Evolutionary conservation across 30 jellyfish, hydroid and myxozoan genomes (phyloP), one percentile per base, ranked within the genome.

Genomic region (Nemopilema nomurai): DNA sequence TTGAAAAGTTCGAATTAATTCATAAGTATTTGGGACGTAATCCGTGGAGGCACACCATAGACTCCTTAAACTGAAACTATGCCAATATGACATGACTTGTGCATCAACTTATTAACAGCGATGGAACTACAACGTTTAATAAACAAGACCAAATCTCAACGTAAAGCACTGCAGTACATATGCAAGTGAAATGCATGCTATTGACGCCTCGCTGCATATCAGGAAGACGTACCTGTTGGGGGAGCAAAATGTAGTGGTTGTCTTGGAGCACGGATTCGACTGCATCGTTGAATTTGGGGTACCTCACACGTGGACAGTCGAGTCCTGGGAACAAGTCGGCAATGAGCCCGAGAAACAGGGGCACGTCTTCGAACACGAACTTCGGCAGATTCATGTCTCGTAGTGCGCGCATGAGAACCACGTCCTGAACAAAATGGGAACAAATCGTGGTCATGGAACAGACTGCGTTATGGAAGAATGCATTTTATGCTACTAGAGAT

Each of bases 371-470:
- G 29, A 81, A 94, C 51, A 94, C 97, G 72, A 94, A 94, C 85
- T 94, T 94, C 30, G 99, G 99, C 51, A 94, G 96, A 77, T 94
- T 94, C 99, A 94, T 94, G 66, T 94, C 99, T 21, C 99, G 97
- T 16, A 94, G 91, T 0, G 99, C 99, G 25, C 99, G 67, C 99
- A 94, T 94, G 79, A 94, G 85, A 4, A 94, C 99, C 28, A 94
- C 97, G 84, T 94, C 99, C 99, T 93, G 25, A 1, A 77, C 67
- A 53, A 20, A 28, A 74, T 26, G 66, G 51, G 20, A 13, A 22
- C 9, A 6, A 3, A 41, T 41, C 13, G 6, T 3, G 57, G 6
- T 41, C 57, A 41, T 41, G 6, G 57, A 41, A 41, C 57, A 13
- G 9, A 41, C 13, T 13, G 57, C 6, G 13, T 6, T 41, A 3